Conservation (phyloP, 2,797 vertebrate genomes). For the Rhynchotus rufescens region DNA sequence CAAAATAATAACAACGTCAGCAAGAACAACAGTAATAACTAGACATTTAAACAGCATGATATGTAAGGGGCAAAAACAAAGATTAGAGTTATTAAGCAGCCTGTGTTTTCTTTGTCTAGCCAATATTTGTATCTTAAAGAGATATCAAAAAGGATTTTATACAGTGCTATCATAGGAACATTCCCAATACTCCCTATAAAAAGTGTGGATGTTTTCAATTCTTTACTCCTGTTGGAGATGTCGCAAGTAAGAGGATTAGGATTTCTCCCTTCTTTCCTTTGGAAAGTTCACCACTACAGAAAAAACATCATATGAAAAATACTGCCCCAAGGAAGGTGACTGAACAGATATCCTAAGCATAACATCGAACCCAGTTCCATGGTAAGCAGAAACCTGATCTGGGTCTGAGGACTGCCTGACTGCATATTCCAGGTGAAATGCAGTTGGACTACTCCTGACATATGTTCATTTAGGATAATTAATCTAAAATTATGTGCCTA, state of each 20-base stretch:
- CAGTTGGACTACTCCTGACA: too few relatives aligned
- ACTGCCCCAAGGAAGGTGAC: neutral
- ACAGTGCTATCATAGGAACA: neutral
- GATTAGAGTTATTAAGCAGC: neutral
- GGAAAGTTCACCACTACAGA: neutral
- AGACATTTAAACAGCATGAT: neutral
- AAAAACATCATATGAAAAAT: neutral
- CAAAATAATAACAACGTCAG: neutral
- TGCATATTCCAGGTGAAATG: too few relatives aligned
- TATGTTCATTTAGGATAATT: neutral
- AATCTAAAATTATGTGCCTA: rapidly evolving
- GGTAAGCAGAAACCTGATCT: neutral
- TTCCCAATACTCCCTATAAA: neutral
- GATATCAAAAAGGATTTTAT: neutral
- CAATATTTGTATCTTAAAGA: neutral
- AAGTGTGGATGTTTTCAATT: neutral
- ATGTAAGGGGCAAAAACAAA: neutral
- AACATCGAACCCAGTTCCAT: rapidly evolving
- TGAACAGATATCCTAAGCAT: neutral
- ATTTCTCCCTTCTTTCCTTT: neutral
- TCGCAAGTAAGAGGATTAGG: neutral
- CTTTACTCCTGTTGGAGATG: rapidly evolving
- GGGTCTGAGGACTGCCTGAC: rapidly evolving
- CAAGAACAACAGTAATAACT: neutral
- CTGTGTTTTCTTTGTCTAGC: neutral